Conservation (phyloP, 2,888 invertebrate genomes). For the Leptarthrus brevirostris region DNA sequence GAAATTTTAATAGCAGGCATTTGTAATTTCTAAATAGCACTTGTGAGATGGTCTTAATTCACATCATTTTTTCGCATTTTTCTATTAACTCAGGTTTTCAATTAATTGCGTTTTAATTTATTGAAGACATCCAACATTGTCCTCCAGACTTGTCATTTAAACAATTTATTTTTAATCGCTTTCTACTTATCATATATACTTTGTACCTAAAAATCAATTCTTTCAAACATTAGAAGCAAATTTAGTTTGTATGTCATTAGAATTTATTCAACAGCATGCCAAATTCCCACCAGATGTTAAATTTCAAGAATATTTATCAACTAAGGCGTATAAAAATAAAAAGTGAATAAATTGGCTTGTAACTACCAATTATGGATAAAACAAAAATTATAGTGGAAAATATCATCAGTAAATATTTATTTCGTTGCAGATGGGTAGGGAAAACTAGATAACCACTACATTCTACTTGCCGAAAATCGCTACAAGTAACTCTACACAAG, state of each 20-base stretch:
- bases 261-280: slow-evolving; percentile 43
- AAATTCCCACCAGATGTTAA: slow-evolving; percentile 36
- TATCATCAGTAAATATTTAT: neutral
- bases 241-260: slow-evolving; percentile 3
- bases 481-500: slow-evolving; percentile 64
- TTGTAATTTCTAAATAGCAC: slow-evolving; percentile 65
- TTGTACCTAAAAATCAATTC: slow-evolving; percentile 15
- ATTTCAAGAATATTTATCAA: neutral
- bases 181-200: slow-evolving; percentile 18
- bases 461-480: slow-evolving; percentile 60
- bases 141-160: slow-evolving; percentile 13
- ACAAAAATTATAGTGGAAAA: neutral
- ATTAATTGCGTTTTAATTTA: neutral
- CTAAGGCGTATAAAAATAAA: slow-evolving; percentile 2
- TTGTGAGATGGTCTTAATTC: slow-evolving; percentile 67
- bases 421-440: slow-evolving; percentile 41
- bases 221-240: slow-evolving; percentile 34
- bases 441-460: slow-evolving; percentile 56
- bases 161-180: neutral
- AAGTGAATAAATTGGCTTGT: slow-evolving; percentile 17
- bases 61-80: slow-evolving; percentile 46
- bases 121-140: slow-evolving; percentile 8
- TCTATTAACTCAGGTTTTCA: slow-evolving; percentile 8
- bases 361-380: slow-evolving; percentile 21
- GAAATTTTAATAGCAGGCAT: slow-evolving; percentile 37